Evolutionary conservation across 2,113 vertebrate species (phyloP).

Genomic region (Ceuthmochares aereus): DNA sequence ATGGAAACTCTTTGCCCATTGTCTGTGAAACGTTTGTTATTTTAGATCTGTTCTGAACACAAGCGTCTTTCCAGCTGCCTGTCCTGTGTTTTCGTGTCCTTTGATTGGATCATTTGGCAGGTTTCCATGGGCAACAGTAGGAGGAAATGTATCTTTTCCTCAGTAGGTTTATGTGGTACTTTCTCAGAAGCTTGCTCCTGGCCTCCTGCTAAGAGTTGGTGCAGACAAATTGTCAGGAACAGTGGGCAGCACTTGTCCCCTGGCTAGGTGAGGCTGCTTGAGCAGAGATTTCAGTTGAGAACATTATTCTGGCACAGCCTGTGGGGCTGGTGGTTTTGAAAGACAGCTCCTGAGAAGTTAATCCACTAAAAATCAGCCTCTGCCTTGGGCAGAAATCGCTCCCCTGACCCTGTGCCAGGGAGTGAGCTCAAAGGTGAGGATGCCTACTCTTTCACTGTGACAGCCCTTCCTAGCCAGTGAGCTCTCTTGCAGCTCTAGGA

Average conservation of each 20-base stretch:
- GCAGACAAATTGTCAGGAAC: background rate
- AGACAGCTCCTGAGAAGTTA: background rate
- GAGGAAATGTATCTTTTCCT: background rate
- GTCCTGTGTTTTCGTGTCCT: background rate
- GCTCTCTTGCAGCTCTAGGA: background rate
- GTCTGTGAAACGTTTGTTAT: conserved; percentile 26
- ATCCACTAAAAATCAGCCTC: background rate
- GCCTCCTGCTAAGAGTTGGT: background rate
- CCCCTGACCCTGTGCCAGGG: background rate
- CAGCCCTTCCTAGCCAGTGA: background rate
- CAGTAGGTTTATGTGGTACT: background rate
- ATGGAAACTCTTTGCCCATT: conserved; percentile 49
- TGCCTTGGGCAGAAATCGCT: conserved; percentile 23
- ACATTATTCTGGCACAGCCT: background rate
- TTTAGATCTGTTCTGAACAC: conserved; percentile 38
- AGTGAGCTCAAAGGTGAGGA: background rate
- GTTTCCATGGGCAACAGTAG: background rate
- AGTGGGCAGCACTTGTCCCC: background rate
- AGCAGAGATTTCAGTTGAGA: background rate
- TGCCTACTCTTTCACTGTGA: background rate
- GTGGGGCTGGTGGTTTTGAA: background rate
- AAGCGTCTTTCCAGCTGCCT: conserved; percentile 19
- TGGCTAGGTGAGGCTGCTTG: background rate
- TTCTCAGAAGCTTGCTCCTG: background rate
- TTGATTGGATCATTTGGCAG: background rate